Conservation (phyloP, 2,888 invertebrate genomes). For the Latheticus oryzae region DNA sequence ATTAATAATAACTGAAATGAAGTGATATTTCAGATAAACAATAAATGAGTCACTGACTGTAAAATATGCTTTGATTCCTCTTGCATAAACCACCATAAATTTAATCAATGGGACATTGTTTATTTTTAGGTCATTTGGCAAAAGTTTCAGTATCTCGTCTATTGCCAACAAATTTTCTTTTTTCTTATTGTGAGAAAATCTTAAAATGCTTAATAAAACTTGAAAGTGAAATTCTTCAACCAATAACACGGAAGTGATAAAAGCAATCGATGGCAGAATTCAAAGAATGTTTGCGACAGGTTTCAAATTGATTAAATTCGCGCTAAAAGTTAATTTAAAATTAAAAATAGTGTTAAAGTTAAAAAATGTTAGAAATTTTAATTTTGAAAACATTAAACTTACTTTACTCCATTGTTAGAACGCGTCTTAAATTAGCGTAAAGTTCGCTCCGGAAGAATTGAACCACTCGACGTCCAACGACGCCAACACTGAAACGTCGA, state of each 20-base stretch:
- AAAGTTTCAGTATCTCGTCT: conserved; percentile 11
- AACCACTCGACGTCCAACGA: conserved; percentile 30
- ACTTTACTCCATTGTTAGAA: too few relatives aligned
- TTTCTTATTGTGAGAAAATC: conserved; percentile 2
- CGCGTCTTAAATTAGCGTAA: too few relatives aligned
- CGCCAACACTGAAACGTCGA: conserved; percentile 32
- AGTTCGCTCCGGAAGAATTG: too few relatives aligned
- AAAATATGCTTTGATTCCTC: not conserved
- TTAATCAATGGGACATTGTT: conserved; percentile 10
- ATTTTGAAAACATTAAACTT: conserved; percentile 25
- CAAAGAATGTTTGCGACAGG: conserved; percentile 2
- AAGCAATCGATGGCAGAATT: conserved; percentile 4
- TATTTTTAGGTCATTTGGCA: conserved; percentile 32
- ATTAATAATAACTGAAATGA: too few relatives aligned
- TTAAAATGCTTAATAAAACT: not conserved
- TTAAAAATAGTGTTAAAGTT: too few relatives aligned
- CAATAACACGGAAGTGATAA: not conserved
- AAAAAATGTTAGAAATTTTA: too few relatives aligned
- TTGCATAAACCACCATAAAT: conserved; percentile 23
- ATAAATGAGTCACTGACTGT: conserved; percentile 1
- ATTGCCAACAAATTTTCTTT: not conserved
- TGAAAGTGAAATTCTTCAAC: conserved; percentile 10
- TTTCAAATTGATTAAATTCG: not conserved
- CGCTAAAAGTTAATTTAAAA: too few relatives aligned
- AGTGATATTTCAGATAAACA: not conserved